Evolutionary conservation across 2,888 invertebrate species (phyloP).

Genomic region (Drosophila stalkeri): DNA sequence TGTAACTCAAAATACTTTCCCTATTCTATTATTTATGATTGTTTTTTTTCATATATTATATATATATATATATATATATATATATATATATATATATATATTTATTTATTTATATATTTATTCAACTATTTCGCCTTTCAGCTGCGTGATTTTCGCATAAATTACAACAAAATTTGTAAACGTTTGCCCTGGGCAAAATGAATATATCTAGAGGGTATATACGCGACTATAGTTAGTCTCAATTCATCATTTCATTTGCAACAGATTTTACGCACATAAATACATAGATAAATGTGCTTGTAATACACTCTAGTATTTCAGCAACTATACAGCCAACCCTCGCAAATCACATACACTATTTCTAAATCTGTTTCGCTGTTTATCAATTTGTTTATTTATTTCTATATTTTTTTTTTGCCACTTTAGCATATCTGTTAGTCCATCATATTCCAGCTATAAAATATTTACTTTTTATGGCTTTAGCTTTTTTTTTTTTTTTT

Average conservation of each 20-base stretch:
- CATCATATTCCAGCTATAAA: background rate
- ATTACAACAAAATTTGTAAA: conserved; percentile 48
- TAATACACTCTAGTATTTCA: too few species aligned
- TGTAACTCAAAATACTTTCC: background rate
- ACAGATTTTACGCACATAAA: too few species aligned
- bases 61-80: background rate
- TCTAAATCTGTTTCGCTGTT: too few species aligned
- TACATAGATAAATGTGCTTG: too few species aligned
- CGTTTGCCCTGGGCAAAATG: background rate
- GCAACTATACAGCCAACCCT: too few species aligned
- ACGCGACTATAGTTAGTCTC: background rate
- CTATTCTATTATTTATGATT: background rate
- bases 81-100: background rate
- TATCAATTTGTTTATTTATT: too few species aligned
- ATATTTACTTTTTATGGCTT: conserved; percentile 1
- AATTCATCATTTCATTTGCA: background rate
- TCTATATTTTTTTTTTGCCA: too few species aligned
- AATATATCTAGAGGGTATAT: background rate
- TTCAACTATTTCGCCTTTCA: conserved; percentile 40
- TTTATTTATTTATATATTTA: background rate
- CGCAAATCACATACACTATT: too few species aligned
- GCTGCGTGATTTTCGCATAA: conserved; percentile 46
- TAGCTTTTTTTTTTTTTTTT: conserved; percentile 21
- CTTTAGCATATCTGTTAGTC: background rate
- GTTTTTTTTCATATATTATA: background rate